A percentile compares a stretch with the other conserved stretches of the same genome.
phyloP scores from a whole-genome alignment of 2,797 vertebrate genomes.

The Sebastes itinus region DNA sequence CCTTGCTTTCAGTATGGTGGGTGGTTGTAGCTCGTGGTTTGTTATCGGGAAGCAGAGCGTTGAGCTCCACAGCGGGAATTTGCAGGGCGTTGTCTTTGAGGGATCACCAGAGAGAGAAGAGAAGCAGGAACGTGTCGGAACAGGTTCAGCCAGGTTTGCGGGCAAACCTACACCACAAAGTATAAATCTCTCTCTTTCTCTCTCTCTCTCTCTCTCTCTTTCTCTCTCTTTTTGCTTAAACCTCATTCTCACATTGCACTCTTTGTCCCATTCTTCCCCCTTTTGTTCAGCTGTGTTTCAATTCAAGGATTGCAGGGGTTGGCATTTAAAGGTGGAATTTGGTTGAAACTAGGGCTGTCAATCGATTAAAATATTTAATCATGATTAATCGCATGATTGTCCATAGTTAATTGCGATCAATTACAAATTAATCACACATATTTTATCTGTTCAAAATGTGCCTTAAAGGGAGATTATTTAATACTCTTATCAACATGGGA shows the following conservation, averaged over 20 bases:
- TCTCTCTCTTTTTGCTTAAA: background rate
- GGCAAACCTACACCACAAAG: constrained; percentile 20
- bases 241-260: background rate
- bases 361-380: too few species aligned
- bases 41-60: background rate
- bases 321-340: background rate
- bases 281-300: background rate
- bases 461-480: too few species aligned
- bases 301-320: background rate
- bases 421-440: too few species aligned
- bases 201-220: background rate
- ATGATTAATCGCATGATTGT: too few species aligned
- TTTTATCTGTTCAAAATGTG: too few species aligned
- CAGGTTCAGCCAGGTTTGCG: constrained; percentile 67
- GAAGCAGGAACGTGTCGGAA: constrained; percentile 64
- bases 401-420: too few species aligned
- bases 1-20: background rate
- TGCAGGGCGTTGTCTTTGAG: constrained; percentile 75
- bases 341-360: too few species aligned
- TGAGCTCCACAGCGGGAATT: constrained; percentile 52
- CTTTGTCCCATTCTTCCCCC: background rate
- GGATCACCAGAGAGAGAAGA: constrained; percentile 56
- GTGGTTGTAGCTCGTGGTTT: background rate
- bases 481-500: too few species aligned
- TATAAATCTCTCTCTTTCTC: constrained; percentile 4